phyloP scores from a whole-genome alignment of 2,113 vertebrate genomes.

The Sakesphorus luctuosus region DNA sequence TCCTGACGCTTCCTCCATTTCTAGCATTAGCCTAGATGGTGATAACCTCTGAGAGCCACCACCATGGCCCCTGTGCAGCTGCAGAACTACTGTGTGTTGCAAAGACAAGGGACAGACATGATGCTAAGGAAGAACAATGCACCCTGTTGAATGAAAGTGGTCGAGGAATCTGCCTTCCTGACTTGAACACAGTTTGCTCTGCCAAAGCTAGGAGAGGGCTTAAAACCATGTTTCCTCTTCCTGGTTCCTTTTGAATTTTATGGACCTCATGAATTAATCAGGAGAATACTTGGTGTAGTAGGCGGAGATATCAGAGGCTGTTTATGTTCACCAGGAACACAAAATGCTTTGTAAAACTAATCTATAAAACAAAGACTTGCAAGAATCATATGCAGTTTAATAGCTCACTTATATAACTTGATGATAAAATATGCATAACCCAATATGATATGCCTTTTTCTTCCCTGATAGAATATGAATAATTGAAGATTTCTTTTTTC shows the following conservation, averaged over 20 bases:
- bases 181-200: constrained; percentile 20
- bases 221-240: constrained; percentile 42
- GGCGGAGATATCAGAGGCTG: constrained; percentile 11
- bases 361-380: constrained; percentile 60
- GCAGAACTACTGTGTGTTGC: neutral
- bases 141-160: neutral
- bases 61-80: neutral
- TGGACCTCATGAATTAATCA: constrained; percentile 57
- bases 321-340: constrained; percentile 50
- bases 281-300: constrained; percentile 19
- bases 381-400: constrained; percentile 45
- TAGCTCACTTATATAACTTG: constrained; percentile 41
- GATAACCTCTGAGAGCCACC: neutral
- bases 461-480: constrained; percentile 3
- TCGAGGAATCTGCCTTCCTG: constrained; percentile 37
- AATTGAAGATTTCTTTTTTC: constrained; percentile 42
- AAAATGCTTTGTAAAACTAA: constrained; percentile 61
- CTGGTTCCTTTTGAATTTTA: constrained; percentile 55
- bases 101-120: constrained; percentile 8
- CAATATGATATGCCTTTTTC: neutral
- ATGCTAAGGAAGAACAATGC: neutral
- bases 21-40: neutral
- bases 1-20: neutral
- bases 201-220: constrained; percentile 37
- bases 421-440: constrained; percentile 70